Percentiles rank a stretch among this genome's conserved stretches.
phyloP scores from a whole-genome alignment of 2,888 invertebrate genomes.

The Eupithecia pulchellata region DNA sequence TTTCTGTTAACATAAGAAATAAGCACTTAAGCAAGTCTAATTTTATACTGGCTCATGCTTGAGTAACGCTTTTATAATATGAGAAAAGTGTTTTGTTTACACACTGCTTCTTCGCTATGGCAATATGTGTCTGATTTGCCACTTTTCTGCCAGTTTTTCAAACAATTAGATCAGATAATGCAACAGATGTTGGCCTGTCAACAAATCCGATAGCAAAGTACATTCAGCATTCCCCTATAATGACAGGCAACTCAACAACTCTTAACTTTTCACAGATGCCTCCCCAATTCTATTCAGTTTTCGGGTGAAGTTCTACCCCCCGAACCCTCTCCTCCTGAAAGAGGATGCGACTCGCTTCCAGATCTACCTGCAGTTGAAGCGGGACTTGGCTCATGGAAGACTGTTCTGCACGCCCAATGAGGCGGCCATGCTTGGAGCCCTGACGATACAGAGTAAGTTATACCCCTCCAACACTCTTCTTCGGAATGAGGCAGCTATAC shows the following conservation, averaged over 20 bases:
- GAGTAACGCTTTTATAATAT: neutral
- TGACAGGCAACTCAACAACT: neutral
- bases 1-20: too few species aligned
- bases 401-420: constrained; percentile 96
- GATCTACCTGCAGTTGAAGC: constrained; percentile 95
- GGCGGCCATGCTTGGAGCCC: constrained; percentile 95
- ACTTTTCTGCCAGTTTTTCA: too few species aligned
- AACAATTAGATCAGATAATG: neutral
- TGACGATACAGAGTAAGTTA: constrained; percentile 95
- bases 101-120: too few species aligned
- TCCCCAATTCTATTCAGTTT: constrained; percentile 97
- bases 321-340: constrained; percentile 95
- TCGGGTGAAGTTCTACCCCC: constrained; percentile 98
- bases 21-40: too few species aligned
- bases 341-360: constrained; percentile 98
- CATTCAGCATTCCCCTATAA: neutral
- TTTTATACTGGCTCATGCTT: too few species aligned
- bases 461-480: neutral
- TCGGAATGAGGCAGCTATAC: neutral
- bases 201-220: neutral
- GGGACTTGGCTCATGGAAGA: constrained; percentile 97
- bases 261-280: constrained; percentile 87
- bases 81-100: too few species aligned
- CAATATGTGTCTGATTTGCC: too few species aligned
- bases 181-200: neutral